Evolutionary conservation across 2,888 invertebrate species (phyloP), one percentile per base, ranked within the genome.

Genomic region (Alentia gelatinosa): DNA sequence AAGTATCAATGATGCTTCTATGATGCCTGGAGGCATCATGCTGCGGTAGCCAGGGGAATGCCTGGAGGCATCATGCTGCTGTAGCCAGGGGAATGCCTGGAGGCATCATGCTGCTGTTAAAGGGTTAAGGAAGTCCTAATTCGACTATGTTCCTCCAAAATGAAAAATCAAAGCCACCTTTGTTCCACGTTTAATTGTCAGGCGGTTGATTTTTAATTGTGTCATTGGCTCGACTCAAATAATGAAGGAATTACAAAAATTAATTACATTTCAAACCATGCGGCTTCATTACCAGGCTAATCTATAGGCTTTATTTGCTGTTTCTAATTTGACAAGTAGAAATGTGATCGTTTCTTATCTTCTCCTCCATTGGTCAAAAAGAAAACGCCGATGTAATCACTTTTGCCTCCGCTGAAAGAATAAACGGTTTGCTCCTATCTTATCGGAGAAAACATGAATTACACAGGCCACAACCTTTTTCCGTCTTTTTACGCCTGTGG

Each of bases 291-390:
- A 56, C 19, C n/a, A 56, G 56, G 56, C 56, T 56, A 56, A 56
- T 56, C n/a, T 56, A 56, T 56, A 56, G 56, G 56, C 56, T 1
- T 3, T 56, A 56, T 68, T 68, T 68, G 26, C 68, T 68, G 68
- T 68, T 68, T 68, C 68, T 68, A 68, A 68, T 68, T 68, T 68
- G 68, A 68, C 68, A 68, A 68, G 68, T 68, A 26, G 68, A 26
- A 68, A 9, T 68, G 68, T 12, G 33, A 26, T 1, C 12, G 30
- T 9, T 68, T 68, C 68, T 68, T 68, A 68, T 68, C 30, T 9
- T 12, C 5, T 4, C 3, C 26, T 4, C 26, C 33, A 12, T 12
- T 26, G 30, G 1, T 4, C 68, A 68, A 12, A 68, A 68, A 68
- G 33, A 30, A 30, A 26, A 30, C 68, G 12, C 3, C 33, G 30